phyloP scores from a whole-genome alignment of 2,113 vertebrate genomes.

The Desmodus rotundus region DNA sequence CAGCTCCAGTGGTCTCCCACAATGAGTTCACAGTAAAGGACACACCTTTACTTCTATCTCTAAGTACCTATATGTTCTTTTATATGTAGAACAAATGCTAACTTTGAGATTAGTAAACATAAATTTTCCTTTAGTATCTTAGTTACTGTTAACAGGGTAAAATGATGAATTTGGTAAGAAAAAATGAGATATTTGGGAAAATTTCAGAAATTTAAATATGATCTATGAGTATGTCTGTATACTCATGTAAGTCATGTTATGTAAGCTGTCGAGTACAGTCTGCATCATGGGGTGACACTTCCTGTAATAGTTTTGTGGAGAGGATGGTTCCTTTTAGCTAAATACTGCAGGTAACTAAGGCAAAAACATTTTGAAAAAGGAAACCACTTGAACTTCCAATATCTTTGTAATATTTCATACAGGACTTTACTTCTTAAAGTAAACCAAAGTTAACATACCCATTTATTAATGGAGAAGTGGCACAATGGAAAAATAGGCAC shows the following conservation, averaged over 20 bases:
- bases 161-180: neutral
- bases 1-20: neutral
- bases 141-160: neutral
- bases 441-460: neutral
- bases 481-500: neutral
- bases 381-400: neutral
- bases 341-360: neutral
- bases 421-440: neutral
- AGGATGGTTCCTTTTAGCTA: neutral
- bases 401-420: neutral
- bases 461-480: neutral
- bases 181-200: neutral
- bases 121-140: neutral
- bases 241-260: neutral
- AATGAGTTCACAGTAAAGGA: neutral
- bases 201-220: constrained; percentile 5
- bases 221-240: neutral
- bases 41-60: neutral
- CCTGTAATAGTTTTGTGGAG: neutral
- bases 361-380: neutral
- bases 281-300: neutral
- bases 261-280: neutral
- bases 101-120: neutral
- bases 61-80: neutral
- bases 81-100: neutral